A percentile compares a stretch with the other conserved stretches of the same genome.
Evolutionary conservation across 2,888 invertebrate species (phyloP).

Genomic region (Metellina segmentata): DNA sequence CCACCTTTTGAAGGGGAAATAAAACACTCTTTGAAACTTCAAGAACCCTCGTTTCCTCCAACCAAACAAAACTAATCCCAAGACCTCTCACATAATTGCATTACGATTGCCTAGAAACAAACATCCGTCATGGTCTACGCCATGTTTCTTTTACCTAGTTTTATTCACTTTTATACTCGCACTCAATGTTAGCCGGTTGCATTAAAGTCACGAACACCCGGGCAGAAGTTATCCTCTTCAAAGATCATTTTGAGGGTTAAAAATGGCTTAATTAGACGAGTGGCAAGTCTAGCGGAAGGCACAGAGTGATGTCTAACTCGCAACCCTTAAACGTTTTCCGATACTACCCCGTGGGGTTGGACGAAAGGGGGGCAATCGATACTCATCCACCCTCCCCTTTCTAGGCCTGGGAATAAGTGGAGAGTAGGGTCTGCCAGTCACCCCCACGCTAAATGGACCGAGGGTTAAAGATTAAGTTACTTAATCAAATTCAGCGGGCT

Average conservation of each 20-base stretch:
- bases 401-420: constrained; percentile 29
- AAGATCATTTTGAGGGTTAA: constrained; percentile 47
- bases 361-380: constrained; percentile 36
- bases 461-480: constrained; percentile 71
- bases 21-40: too few relatives aligned
- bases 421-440: constrained; percentile 30
- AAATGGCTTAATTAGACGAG: constrained; percentile 65
- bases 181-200: neutral
- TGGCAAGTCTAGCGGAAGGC: constrained; percentile 35
- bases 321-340: constrained; percentile 69
- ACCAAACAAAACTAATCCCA: neutral
- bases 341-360: constrained; percentile 41
- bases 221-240: constrained; percentile 16
- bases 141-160: neutral
- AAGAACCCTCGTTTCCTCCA: neutral
- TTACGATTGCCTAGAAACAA: neutral
- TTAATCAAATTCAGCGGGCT: constrained; percentile 66
- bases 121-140: neutral
- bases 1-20: too few relatives aligned
- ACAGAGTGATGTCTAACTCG: constrained; percentile 61
- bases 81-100: neutral
- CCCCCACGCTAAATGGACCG: constrained; percentile 56
- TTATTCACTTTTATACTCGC: too few relatives aligned
- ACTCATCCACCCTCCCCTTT: constrained; percentile 7
- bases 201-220: neutral